Percentiles rank a stretch among this genome's conserved stretches.
Conservation (phyloP, 1,140 invertebrate species). For the Liolophura sinensis region DNA sequence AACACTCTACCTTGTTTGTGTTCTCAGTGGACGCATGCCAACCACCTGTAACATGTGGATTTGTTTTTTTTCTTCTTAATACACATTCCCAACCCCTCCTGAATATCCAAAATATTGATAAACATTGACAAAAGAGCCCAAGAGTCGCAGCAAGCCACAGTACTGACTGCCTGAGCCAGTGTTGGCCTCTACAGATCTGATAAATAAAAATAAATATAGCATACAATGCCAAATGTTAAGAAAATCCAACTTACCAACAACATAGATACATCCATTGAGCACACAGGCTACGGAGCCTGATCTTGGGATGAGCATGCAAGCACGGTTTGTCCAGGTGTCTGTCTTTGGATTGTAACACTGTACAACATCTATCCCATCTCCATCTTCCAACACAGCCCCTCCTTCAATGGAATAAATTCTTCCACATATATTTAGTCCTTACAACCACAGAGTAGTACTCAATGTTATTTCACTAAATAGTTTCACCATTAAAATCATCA, state of each 20-base stretch:
- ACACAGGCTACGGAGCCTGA: constrained; percentile 63
- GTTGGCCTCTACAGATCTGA: too few relatives aligned
- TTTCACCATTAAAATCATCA: too few relatives aligned
- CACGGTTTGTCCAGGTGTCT: constrained; percentile 32
- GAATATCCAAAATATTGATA: neutral
- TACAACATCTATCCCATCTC: constrained; percentile 60
- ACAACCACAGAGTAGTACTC: neutral
- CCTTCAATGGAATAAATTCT: constrained; percentile 36
- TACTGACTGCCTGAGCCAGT: too few relatives aligned
- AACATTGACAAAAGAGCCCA: neutral
- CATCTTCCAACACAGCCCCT: constrained; percentile 62
- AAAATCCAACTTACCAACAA: constrained; percentile 57
- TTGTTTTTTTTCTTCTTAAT: neutral
- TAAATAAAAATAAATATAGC: too few relatives aligned
- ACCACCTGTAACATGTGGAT: constrained; percentile 53
- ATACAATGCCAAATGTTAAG: too few relatives aligned
- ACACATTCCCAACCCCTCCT: neutral
- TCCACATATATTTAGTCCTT: neutral
- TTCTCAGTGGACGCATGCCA: constrained; percentile 66
- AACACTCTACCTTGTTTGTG: constrained; percentile 61
- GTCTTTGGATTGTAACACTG: constrained; percentile 38
- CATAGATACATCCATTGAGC: constrained; percentile 61
- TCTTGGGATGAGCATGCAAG: constrained; percentile 57
- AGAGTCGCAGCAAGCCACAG: too few relatives aligned
- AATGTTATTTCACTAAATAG: too few relatives aligned